Evolutionary conservation across 2,113 vertebrate species (phyloP).

Genomic region (Sinosuthora webbiana): DNA sequence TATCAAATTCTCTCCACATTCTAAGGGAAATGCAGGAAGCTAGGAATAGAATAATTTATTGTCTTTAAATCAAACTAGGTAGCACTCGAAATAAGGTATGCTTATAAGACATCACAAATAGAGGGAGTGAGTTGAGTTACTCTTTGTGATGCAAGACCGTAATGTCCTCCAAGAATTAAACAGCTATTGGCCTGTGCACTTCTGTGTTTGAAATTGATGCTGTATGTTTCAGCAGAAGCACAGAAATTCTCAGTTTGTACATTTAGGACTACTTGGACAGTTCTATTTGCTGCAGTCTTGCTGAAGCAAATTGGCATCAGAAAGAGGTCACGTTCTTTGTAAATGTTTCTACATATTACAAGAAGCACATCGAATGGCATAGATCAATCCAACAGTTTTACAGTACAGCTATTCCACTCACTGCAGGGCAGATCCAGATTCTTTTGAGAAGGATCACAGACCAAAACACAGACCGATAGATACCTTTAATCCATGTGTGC

Average conservation of each 20-base stretch:
- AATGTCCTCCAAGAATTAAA: neutral
- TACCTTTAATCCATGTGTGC: neutral
- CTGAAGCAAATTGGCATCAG: neutral
- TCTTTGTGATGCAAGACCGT: fast-evolving
- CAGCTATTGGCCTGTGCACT: fast-evolving
- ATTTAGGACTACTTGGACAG: neutral
- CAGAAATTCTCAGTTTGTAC: neutral
- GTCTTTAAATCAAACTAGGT: neutral
- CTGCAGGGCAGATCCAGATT: neutral
- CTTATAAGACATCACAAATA: neutral
- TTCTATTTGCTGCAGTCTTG: neutral
- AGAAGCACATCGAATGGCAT: neutral
- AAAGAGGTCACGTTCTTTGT: neutral
- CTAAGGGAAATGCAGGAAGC: neutral
- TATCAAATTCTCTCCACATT: neutral
- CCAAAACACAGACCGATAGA: neutral
- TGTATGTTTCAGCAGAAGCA: neutral
- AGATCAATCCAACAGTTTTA: neutral
- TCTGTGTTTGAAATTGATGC: neutral
- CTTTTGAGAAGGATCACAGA: neutral
- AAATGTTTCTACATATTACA: neutral
- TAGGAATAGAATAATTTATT: neutral
- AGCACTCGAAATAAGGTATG: neutral
- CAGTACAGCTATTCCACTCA: neutral
- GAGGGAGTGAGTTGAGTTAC: neutral